These are phyloP conservation scores for Heterodera carotae DNA, from an alignment of 1,140 invertebrate species.

Conservation along the genomic window DNA sequence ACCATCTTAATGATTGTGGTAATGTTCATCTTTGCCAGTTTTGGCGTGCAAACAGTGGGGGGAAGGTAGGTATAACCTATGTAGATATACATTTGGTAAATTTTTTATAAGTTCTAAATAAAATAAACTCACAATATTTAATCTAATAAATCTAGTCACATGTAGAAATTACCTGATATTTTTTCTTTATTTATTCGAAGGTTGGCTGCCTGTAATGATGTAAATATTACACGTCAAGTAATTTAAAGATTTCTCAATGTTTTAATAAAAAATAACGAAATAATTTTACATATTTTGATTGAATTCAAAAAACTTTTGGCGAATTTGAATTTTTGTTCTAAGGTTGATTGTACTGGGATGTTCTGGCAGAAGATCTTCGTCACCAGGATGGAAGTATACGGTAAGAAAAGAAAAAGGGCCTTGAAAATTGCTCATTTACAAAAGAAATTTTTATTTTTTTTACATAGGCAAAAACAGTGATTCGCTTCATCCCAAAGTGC, in stretches of 20 bases:
- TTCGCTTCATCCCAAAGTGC: slow-evolving; percentile 86
- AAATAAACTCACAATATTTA: no score
- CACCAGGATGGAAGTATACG: slow-evolving; percentile 90
- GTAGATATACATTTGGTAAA: no score
- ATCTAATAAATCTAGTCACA: no score
- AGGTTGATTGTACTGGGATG: slow-evolving; percentile 89
- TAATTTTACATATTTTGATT: slow-evolving; percentile 14
- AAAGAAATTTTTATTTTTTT: not conserved
- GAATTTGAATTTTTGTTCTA: slow-evolving; percentile 43
- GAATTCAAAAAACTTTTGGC: not conserved
- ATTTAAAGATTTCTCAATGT: not conserved
- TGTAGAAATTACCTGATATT: no score
- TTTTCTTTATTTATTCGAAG: not conserved
- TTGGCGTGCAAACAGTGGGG: slow-evolving; percentile 95
- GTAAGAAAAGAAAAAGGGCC: slow-evolving; percentile 63
- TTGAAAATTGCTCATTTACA: not conserved
- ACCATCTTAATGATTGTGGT: slow-evolving; percentile 93
- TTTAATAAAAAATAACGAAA: not conserved
- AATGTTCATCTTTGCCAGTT: slow-evolving; percentile 99
- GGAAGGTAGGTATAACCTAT: no score
- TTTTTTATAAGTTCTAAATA: no score
- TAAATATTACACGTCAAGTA: slow-evolving; percentile 74
- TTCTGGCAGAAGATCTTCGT: slow-evolving; percentile 93
- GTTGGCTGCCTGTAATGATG: slow-evolving; percentile 94
- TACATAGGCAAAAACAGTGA: slow-evolving; percentile 68